These are phyloP conservation scores for Keiferia lycopersicella DNA, from an alignment of 2,888 invertebrate genomes.

Conservation along the genomic window DNA sequence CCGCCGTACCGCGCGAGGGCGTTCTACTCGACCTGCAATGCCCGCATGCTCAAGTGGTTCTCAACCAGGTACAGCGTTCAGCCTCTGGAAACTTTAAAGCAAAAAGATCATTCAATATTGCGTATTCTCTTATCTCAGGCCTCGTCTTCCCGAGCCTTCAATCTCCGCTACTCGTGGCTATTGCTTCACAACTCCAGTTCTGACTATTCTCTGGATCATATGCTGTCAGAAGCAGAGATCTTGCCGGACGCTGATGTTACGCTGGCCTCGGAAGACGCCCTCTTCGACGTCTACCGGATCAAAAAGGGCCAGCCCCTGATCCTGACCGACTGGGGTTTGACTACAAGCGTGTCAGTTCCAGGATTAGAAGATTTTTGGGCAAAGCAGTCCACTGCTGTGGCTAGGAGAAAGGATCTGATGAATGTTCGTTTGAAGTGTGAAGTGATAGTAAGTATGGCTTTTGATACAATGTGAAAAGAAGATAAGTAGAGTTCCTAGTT, in stretches of 20 bases:
- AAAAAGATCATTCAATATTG: not conserved
- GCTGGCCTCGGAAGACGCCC: conserved; percentile 46
- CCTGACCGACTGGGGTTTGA: conserved; percentile 41
- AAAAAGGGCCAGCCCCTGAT: conserved; percentile 40
- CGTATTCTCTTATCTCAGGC: conserved; percentile 41
- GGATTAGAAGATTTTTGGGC: conserved; percentile 46
- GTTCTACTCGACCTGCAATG: conserved; percentile 58
- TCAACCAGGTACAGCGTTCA: conserved; percentile 43
- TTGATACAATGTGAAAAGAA: too few relatives aligned
- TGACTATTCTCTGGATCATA: conserved; percentile 35
- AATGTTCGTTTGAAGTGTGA: conserved; percentile 52
- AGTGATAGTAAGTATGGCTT: conserved; percentile 49
- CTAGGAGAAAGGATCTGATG: conserved; percentile 54
- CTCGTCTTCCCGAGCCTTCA: conserved; percentile 57
- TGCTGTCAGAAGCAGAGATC: conserved; percentile 43
- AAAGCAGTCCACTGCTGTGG: conserved; percentile 46
- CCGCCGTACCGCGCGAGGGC: conserved; percentile 54
- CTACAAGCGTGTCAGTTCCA: conserved; percentile 30
- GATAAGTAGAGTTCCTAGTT: not conserved
- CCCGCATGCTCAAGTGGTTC: conserved; percentile 38
- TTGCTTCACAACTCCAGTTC: conserved; percentile 48
- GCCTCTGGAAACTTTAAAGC: not conserved
- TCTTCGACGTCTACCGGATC: conserved; percentile 54
- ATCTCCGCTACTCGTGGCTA: conserved; percentile 62
- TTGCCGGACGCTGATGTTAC: conserved; percentile 66